These are phyloP conservation scores for Ellobium chinense DNA, from an alignment of 2,888 invertebrate species.

Conservation along the genomic window DNA sequence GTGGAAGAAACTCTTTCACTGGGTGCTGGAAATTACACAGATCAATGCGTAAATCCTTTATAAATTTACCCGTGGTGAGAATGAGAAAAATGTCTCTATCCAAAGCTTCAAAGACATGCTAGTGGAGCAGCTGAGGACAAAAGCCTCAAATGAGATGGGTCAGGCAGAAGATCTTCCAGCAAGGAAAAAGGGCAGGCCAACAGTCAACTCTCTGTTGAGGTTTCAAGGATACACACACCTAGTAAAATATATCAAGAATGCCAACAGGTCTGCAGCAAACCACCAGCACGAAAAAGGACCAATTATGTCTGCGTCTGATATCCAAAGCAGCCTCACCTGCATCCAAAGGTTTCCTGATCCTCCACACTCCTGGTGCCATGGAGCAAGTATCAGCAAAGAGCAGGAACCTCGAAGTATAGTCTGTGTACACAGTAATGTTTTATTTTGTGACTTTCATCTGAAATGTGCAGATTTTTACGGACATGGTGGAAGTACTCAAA, in stretches of 20 bases:
- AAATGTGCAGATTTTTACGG: background rate
- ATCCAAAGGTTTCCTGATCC: background rate
- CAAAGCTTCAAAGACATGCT: background rate
- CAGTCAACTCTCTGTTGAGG: too few species aligned
- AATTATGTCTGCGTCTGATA: background rate
- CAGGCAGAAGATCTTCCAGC: background rate
- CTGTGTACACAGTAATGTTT: background rate
- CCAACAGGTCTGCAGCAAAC: background rate
- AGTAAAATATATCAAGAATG: too few species aligned
- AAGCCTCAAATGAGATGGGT: background rate
- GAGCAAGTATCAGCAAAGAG: background rate
- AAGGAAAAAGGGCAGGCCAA: conserved; percentile 1
- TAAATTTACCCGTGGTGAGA: background rate
- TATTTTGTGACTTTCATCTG: background rate
- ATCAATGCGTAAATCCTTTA: background rate
- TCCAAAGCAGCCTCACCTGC: background rate
- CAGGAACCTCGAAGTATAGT: background rate
- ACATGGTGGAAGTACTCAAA: background rate
- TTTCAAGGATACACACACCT: too few species aligned
- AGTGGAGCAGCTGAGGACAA: background rate
- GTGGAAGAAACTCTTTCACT: background rate
- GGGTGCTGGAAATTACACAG: background rate
- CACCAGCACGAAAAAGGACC: background rate
- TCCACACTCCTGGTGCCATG: conserved; percentile 1
- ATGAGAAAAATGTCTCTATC: background rate